Conservation (phyloP, 2,113 vertebrate genomes). For the Coregonus clupeaformis region DNA sequence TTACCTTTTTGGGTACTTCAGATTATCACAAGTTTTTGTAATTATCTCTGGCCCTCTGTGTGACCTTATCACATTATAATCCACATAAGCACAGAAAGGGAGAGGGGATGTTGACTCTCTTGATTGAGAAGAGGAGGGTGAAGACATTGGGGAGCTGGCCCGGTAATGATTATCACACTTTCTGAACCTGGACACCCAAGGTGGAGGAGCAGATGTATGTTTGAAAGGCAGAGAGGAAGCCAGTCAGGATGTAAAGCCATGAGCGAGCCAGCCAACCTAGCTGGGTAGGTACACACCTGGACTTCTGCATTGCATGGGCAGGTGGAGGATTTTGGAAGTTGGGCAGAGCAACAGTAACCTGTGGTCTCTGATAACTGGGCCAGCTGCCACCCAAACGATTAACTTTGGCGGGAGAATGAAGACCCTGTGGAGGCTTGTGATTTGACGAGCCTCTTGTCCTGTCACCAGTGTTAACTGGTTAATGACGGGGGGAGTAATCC, state of each 20-base stretch:
- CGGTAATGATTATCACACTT: neutral
- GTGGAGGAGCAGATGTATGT: neutral
- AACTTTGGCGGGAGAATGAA: neutral
- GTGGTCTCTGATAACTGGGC: constrained; percentile 21
- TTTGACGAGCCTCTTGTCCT: constrained; percentile 7
- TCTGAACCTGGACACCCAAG: neutral
- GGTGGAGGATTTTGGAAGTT: neutral
- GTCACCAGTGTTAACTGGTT: constrained; percentile 12
- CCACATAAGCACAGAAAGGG: neutral
- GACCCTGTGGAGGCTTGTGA: constrained; percentile 10
- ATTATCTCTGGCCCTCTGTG: no score
- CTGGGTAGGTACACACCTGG: constrained; percentile 41
- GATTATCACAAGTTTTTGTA: no score
- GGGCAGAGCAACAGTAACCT: constrained; percentile 4
- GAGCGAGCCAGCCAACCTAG: neutral
- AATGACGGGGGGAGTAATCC: neutral
- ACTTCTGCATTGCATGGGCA: constrained; percentile 6
- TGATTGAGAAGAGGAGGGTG: neutral
- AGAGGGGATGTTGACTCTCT: neutral
- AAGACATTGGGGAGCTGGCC: neutral
- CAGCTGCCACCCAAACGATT: constrained; percentile 1
- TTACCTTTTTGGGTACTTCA: no score
- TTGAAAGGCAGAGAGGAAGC: neutral
- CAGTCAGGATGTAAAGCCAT: neutral
- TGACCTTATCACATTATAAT: neutral